Evolutionary conservation across 2,113 vertebrate species (phyloP), one percentile per base, ranked within the genome.

Genomic region (Cynoglossus semilaevis): DNA sequence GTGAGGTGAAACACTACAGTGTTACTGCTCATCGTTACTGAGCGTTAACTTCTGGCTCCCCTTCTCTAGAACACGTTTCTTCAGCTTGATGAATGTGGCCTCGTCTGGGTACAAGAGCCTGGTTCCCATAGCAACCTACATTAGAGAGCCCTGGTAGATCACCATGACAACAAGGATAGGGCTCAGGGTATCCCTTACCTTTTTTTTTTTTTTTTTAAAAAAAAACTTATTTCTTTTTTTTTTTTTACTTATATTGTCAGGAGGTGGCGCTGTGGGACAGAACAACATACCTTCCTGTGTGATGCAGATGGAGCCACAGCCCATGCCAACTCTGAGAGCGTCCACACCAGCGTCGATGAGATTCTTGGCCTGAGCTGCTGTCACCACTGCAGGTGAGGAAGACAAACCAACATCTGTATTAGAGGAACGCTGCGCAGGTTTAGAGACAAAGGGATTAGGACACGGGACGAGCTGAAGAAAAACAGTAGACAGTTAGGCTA

Each of bases 301-400:
- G 83, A 97, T 97, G 77, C 95, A 97, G 85, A 97, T 97, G 54
- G 95, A 97, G 50, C 95, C 95, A 13, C 94, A 95, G 76, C 95
- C 95, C 95, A 97, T 97, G 4, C 95, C 95, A 13, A 97, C 95
- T 5, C 95, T 88, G 18, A 97, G 79, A 14, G 93, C 95, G 0
- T 96, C 95, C 67, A 94, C 94, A 1, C 94, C 94, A 0, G 94
- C 94, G 0, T 97, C 95, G 0, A 96, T 95, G 64, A 97, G 88
- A 80, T 97, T 96, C 89, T 97, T 97, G 53, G 95, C 93, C 85
- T 96, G 95, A 1, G 94, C 94, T 6, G 95, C 95, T 5, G 95
- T 97, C 56, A 97, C 95, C 77, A 97, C 95, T 97, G 83, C 0
- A 58, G 18, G 44, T n/a, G n/a, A n/a, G n/a, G n/a, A n/a, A n/a